Base-by-base conservation (phyloP, 1,140 invertebrate species). In the Drosophila santomea region DNA sequence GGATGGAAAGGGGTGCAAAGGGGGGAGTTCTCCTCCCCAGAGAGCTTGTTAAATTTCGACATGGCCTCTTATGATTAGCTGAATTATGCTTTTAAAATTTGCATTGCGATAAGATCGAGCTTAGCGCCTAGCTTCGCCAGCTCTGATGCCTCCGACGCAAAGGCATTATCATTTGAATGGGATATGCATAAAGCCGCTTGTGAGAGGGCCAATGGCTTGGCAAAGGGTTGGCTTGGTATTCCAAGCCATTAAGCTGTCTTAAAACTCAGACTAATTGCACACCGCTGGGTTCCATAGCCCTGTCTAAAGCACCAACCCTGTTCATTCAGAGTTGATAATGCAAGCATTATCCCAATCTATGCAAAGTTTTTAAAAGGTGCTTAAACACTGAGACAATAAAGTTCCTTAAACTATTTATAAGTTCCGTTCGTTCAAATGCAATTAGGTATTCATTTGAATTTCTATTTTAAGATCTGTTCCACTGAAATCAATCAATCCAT, bases 21-120 rank as follows among this genome's bases (percentile, higher is more conserved):
- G 39, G 35, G 32, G 2, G 12, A 14, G 4, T 39, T 39, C 63
- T 44, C 36, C 17, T 45, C 17, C 45, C 43, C 45, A 36, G 35
- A 47, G 52, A 47, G 66, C 82, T 83, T 78, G 83, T 88, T 86
- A 68, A 82, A 68, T 78, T 88, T 86, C 56, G 75, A 86, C 82
- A 86, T 66, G 82, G 79, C 59, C 83, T 88, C 79, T 86, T 86
- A 88, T 88, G 82, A 86, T 86, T 86, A 86, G 82, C 79, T 88
- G 79, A 86, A 88, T 83, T 88, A 88, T 88, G 78, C 74, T 69
- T 23, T 78, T 56, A 68, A 67, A 83, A 78, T 86, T 86, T 86
- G 79, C 79, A 88, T 83, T 68, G 47, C 66, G 82, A 86, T 86
- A 86, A 88, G 74, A 86, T 84, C 68, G 17, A 23, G 23, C 74